These are phyloP conservation scores for Rhagoletis zephyria DNA, from an alignment of 1,140 invertebrate genomes.

Conservation along the genomic window DNA sequence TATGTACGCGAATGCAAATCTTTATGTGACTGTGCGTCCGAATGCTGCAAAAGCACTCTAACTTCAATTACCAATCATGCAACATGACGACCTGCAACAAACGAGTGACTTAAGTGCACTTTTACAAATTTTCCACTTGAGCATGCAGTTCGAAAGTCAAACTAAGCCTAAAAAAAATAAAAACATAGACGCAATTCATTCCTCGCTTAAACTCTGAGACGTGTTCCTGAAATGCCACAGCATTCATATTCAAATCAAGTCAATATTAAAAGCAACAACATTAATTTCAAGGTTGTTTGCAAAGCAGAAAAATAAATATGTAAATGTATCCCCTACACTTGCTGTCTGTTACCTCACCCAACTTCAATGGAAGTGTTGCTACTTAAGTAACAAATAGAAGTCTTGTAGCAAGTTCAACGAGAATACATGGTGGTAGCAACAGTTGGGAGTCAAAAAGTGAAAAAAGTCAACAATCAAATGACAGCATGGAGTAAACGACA, in stretches of 20 bases:
- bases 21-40: too few species aligned
- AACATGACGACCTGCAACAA: conserved; percentile 15
- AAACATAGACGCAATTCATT: background rate
- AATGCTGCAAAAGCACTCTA: background rate
- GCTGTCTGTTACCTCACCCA: background rate
- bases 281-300: conserved; percentile 36
- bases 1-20: too few species aligned
- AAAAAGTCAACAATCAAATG: conserved; percentile 43
- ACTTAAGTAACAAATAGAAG: conserved; percentile 24
- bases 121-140: background rate
- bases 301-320: background rate
- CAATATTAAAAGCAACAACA: conserved; percentile 27
- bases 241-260: conserved; percentile 26
- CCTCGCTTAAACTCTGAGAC: background rate
- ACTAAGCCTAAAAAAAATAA: background rate
- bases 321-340: background rate
- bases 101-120: background rate
- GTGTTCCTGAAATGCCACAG: background rate
- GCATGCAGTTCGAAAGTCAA: background rate
- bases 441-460: background rate
- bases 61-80: conserved; percentile 27
- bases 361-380: background rate
- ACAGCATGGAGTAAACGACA: conserved; percentile 5
- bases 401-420: background rate
- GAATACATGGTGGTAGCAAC: background rate